These are phyloP conservation scores for Struthio camelus DNA, from an alignment of 2,113 vertebrate genomes.

Conservation along the genomic window DNA sequence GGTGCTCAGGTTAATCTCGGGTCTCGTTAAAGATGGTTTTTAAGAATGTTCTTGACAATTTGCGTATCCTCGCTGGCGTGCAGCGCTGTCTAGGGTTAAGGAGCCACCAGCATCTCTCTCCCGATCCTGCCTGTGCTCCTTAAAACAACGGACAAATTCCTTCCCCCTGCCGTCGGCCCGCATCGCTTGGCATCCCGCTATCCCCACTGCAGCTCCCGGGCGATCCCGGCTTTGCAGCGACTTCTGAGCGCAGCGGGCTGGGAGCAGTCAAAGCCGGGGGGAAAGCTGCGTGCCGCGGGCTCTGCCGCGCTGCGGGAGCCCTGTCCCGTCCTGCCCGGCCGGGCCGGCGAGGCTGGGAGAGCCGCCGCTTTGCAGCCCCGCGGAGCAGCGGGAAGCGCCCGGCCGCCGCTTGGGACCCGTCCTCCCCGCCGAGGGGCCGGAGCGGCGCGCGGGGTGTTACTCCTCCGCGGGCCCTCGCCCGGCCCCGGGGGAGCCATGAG, in stretches of 20 bases:
- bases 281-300: neutral
- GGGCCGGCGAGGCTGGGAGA: too few relatives aligned
- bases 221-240: neutral
- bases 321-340: too few relatives aligned
- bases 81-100: neutral
- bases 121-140: neutral
- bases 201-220: neutral
- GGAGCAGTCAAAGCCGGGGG: neutral
- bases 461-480: fast-evolving
- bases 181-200: neutral
- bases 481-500: neutral
- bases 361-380: too few relatives aligned
- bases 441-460: fast-evolving
- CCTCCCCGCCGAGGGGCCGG: too few relatives aligned
- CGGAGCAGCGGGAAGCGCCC: too few relatives aligned
- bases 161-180: neutral
- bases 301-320: neutral
- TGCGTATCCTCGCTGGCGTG: neutral
- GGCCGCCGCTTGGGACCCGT: too few relatives aligned
- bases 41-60: conserved; percentile 22
- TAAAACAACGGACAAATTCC: conserved; percentile 29
- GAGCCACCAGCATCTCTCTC: neutral
- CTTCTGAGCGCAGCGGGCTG: neutral
- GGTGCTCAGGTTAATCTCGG: neutral
- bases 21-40: neutral